phyloP scores from a whole-genome alignment of 2,113 vertebrate genomes.

The Accipiter cooperii region DNA sequence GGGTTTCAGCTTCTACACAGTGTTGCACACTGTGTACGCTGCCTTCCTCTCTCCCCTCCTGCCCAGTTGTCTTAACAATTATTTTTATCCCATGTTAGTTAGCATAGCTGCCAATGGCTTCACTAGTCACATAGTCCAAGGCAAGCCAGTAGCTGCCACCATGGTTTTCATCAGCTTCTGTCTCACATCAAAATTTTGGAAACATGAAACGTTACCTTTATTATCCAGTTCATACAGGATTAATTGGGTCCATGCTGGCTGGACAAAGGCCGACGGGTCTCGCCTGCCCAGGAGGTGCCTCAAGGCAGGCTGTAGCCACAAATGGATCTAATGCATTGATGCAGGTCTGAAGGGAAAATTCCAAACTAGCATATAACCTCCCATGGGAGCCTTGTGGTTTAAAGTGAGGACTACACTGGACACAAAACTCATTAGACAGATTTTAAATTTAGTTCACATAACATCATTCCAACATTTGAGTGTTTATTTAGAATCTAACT shows the following conservation, averaged over 20 bases:
- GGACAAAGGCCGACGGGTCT: not conserved
- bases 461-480: not conserved
- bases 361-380: constrained; percentile 12
- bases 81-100: not conserved
- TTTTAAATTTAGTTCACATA: not conserved
- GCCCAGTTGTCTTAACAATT: not conserved
- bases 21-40: not conserved
- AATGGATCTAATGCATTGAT: not conserved
- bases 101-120: not conserved
- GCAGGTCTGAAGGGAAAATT: not conserved
- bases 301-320: not conserved
- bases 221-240: not conserved
- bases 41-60: not conserved
- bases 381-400: not conserved
- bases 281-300: not conserved
- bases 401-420: constrained; percentile 8
- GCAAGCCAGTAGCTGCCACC: not conserved
- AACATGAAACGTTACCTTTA: not conserved
- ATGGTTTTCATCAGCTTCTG: not conserved
- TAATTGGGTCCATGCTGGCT: not conserved
- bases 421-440: constrained; percentile 1
- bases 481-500: not conserved
- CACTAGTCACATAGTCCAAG: not conserved
- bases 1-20: not conserved
- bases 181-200: not conserved